A percentile compares a stretch with the other conserved stretches of the same genome.
These are phyloP conservation scores for Drosophila paramelanica DNA, from an alignment of 2,888 invertebrate genomes.

Conservation along the genomic window DNA sequence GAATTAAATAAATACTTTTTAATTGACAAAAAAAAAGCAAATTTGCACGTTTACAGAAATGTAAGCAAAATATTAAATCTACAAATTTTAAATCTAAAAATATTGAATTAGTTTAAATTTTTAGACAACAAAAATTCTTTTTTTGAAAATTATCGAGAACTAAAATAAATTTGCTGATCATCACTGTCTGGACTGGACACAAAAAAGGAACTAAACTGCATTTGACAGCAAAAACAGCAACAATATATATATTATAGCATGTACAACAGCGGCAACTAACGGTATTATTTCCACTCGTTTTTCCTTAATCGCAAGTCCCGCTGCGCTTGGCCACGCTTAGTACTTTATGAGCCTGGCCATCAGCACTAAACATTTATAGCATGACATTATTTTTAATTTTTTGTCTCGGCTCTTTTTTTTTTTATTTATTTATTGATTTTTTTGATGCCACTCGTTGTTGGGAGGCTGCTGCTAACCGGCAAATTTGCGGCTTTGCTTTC, in stretches of 20 bases:
- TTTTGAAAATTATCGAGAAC: no score
- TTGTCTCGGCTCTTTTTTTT: conserved; percentile 10
- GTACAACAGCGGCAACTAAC: conserved; percentile 18
- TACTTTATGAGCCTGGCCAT: conserved; percentile 67
- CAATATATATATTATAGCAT: neutral
- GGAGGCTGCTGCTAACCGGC: conserved; percentile 42
- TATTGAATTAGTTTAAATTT: no score
- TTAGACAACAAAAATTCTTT: no score
- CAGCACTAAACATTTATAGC: conserved; percentile 70
- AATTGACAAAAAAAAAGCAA: no score
- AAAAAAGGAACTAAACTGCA: no score
- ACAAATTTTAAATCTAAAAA: no score
- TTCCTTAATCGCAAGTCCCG: neutral
- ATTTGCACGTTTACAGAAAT: no score
- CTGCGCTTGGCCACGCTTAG: conserved; percentile 15
- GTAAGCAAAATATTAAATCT: no score
- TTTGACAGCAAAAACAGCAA: neutral
- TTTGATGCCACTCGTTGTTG: conserved; percentile 10
- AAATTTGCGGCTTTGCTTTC: conserved; percentile 84
- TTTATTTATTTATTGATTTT: neutral
- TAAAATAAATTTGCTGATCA: no score
- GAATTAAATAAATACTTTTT: no score
- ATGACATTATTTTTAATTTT: conserved; percentile 61
- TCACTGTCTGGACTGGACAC: no score
- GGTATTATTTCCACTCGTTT: conserved; percentile 6